Conservation (phyloP, 2,888 invertebrate species). For the Eucera pruinosa region DNA sequence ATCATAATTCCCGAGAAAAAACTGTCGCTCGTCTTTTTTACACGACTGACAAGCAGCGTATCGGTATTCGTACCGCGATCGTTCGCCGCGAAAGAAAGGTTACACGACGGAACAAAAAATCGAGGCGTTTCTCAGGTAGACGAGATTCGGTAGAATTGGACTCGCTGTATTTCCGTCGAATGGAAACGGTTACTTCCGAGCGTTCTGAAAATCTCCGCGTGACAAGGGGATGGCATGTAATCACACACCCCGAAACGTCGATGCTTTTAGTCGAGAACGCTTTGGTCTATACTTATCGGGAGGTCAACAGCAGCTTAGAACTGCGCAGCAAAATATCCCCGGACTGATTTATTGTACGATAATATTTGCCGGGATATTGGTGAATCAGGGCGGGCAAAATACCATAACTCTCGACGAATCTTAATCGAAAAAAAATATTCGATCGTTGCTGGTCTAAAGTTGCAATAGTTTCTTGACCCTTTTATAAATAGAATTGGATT, state of each 20-base stretch:
- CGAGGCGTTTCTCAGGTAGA: not conserved
- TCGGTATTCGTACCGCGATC: not conserved
- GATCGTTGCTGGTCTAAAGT: no score
- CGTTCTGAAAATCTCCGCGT: slow-evolving; percentile 87
- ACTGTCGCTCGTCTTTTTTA: not conserved
- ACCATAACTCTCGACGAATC: not conserved
- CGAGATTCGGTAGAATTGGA: not conserved
- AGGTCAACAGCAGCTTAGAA: not conserved
- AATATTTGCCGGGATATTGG: not conserved
- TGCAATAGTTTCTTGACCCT: no score
- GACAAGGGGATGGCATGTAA: slow-evolving; percentile 88
- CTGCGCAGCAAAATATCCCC: not conserved
- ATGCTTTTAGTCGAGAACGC: slow-evolving; percentile 27
- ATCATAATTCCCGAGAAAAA: not conserved
- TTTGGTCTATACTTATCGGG: slow-evolving; percentile 26
- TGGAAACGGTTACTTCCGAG: slow-evolving; percentile 34
- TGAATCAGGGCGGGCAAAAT: no score
- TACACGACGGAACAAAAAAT: not conserved
- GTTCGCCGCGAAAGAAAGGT: not conserved
- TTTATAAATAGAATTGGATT: no score
- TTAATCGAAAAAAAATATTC: not conserved
- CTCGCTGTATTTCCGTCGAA: not conserved
- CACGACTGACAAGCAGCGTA: not conserved
- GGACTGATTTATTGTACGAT: not conserved
- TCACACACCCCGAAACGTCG: slow-evolving; percentile 69